phyloP scores from a whole-genome alignment of 2,113 vertebrate genomes.

The Rhipidura dahli region DNA sequence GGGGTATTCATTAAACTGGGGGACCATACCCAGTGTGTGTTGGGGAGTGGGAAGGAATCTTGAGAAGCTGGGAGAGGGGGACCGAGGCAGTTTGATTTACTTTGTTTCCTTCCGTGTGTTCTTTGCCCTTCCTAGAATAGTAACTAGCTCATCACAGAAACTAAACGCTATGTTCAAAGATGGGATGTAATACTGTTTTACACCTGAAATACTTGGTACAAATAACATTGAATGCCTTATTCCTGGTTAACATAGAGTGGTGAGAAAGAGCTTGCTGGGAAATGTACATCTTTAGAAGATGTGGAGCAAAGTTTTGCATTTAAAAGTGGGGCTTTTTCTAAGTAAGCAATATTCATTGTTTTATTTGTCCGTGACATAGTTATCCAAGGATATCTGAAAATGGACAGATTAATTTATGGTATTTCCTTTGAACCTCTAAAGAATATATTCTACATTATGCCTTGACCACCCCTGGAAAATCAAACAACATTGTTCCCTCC shows the following conservation, averaged over 20 bases:
- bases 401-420: neutral
- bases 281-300: neutral
- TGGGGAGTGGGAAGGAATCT: neutral
- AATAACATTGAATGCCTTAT: neutral
- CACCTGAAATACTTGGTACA: neutral
- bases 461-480: constrained; percentile 12
- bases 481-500: neutral
- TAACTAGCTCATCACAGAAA: neutral
- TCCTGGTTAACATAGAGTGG: neutral
- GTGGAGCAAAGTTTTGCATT: neutral
- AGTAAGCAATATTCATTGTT: neutral
- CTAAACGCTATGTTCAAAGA: neutral
- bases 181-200: neutral
- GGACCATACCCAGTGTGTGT: accelerated
- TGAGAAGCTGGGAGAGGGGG: neutral
- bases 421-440: neutral
- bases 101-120: neutral
- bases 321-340: neutral
- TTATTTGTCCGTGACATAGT: neutral
- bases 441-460: neutral
- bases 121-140: neutral
- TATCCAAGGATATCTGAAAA: constrained; percentile 7
- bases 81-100: neutral
- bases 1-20: neutral
- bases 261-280: neutral